Evolutionary conservation across 2,797 vertebrate species (phyloP).

Genomic region (Melanotaenia parkinsoni): DNA sequence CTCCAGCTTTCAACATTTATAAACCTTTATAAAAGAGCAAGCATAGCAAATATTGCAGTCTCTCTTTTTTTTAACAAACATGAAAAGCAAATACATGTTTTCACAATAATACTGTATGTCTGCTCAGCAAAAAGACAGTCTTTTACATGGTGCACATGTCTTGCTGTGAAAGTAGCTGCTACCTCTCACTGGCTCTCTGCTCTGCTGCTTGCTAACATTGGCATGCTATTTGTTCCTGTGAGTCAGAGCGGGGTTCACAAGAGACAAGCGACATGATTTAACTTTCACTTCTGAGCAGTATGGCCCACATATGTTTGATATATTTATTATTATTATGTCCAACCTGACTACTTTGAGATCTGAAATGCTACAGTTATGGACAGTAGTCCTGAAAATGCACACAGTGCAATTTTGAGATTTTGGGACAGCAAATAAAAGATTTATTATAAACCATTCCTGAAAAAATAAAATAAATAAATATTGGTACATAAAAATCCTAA

Average conservation of each 20-base stretch:
- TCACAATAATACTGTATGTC: background rate
- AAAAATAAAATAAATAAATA: background rate
- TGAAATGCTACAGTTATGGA: constrained; percentile 11
- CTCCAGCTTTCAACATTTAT: background rate
- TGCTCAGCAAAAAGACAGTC: constrained; percentile 15
- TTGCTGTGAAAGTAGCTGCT: constrained; percentile 25
- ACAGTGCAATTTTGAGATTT: too few species aligned
- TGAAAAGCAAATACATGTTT: background rate
- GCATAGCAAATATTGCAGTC: background rate
- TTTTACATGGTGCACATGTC: background rate
- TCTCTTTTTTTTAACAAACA: constrained; percentile 4
- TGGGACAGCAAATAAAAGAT: background rate
- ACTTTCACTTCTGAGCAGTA: constrained; percentile 51
- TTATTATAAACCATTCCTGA: background rate
- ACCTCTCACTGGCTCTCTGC: constrained; percentile 35
- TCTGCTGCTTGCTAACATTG: constrained; percentile 45
- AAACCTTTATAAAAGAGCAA: background rate
- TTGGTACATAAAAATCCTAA: too few species aligned
- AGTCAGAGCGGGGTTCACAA: constrained; percentile 57
- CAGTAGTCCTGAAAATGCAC: background rate
- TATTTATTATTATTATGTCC: constrained; percentile 17
- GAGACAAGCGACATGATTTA: constrained; percentile 56
- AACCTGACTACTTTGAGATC: constrained; percentile 20
- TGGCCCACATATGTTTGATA: constrained; percentile 33
- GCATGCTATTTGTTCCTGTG: constrained; percentile 58